Conservation (phyloP, 2,797 vertebrate genomes). For the Hephaestus fuliginosus region DNA sequence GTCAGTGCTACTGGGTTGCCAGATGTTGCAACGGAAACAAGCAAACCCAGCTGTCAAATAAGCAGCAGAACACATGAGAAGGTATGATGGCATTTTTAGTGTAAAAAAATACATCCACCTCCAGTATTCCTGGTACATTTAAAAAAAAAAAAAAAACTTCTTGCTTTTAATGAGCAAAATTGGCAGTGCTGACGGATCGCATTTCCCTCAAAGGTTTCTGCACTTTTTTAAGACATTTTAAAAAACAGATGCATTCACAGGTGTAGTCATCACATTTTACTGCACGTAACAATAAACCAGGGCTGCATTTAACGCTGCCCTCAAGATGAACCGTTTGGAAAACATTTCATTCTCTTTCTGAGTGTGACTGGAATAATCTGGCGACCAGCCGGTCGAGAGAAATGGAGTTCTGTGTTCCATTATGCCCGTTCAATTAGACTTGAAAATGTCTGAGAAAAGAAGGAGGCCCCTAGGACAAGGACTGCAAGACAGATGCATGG, state of each 20-base stretch:
- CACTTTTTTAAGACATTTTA: conserved; percentile 21
- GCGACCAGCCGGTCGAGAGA: conserved; percentile 30
- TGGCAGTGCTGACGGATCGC: conserved; percentile 27
- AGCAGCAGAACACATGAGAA: conserved; percentile 35
- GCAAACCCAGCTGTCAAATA: conserved; percentile 49
- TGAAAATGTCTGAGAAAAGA: conserved; percentile 27
- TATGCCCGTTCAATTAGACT: conserved; percentile 59
- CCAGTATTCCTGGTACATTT: conserved; percentile 7
- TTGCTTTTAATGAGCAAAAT: conserved; percentile 50
- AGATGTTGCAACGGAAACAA: conserved; percentile 60
- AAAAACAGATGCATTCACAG: conserved; percentile 49
- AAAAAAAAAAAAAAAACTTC: conserved; percentile 3
- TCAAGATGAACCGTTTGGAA: conserved; percentile 54
- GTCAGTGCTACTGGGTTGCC: conserved; percentile 54
- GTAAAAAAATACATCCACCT: not conserved
- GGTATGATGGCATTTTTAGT: conserved; percentile 21
- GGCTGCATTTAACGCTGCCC: conserved; percentile 50
- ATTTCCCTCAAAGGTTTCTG: conserved; percentile 31
- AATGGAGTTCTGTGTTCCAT: conserved; percentile 48
- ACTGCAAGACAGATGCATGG: conserved; percentile 10
- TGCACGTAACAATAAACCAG: conserved; percentile 26
- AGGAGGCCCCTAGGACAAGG: conserved; percentile 32
- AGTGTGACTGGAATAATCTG: conserved; percentile 53
- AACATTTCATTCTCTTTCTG: conserved; percentile 41
- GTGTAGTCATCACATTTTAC: conserved; percentile 52